Evolutionary conservation across 2,797 vertebrate species (phyloP).

Genomic region (Malurus leucopterus): DNA sequence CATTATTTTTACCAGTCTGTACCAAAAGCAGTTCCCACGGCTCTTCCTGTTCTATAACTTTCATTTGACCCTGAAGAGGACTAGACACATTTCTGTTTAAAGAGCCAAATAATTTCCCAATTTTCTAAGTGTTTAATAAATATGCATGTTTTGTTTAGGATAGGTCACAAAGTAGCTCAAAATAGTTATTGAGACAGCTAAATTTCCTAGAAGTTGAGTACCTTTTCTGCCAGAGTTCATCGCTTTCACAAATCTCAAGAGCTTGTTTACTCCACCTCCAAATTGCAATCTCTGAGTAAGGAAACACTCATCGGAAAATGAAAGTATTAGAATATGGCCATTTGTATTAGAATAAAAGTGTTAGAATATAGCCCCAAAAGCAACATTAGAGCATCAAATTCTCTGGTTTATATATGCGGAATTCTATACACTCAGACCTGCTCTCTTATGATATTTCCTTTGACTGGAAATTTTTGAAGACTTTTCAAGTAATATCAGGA

Average conservation of each 20-base stretch:
- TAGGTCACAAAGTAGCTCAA: background rate
- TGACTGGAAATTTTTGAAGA: background rate
- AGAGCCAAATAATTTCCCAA: background rate
- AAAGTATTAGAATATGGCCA: background rate
- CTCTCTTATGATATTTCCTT: background rate
- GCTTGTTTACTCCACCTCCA: background rate
- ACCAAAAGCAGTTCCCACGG: background rate
- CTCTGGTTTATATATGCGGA: background rate
- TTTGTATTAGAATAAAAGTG: background rate
- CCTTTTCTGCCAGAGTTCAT: background rate
- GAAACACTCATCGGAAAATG: background rate
- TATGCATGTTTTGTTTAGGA: background rate
- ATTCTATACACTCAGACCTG: background rate
- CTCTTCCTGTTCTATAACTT: background rate
- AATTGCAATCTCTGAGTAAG: background rate
- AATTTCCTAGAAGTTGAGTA: background rate
- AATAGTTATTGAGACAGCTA: background rate
- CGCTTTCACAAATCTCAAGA: background rate
- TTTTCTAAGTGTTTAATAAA: background rate
- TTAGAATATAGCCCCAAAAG: background rate
- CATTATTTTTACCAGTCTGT: background rate
- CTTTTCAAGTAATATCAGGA: background rate
- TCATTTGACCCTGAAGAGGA: background rate
- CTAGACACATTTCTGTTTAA: background rate
- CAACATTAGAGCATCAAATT: background rate